Evolutionary conservation across 1,140 invertebrate species (phyloP), one percentile per base, ranked within the genome.

Genomic region (Brachionus sp.): DNA sequence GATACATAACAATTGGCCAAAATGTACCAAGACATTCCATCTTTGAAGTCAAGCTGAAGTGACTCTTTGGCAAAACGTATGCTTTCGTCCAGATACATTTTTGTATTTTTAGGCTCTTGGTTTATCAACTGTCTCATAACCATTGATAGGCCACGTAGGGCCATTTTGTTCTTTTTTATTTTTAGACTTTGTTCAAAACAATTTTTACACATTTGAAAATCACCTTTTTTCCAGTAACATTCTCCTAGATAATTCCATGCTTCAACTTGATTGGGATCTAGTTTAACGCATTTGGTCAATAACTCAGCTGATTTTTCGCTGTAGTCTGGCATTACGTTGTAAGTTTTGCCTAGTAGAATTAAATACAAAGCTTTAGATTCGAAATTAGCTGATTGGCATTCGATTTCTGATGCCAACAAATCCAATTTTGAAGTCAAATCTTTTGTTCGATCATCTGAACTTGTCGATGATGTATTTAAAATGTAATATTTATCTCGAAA

Each of bases 221-320:
- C 93, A 86, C 93, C 91, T 87, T 93, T 93, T 87, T 95, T 95
- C 92, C 93, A 95, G 88, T 94, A 95, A 87, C 93, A 94, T 88
- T 95, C 94, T 5, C 94, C 95, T 9, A 96, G 90, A 87, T 95
- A 93, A 87, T 95, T 95, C 94, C 94, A 96, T 5, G 94, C 94
- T 83, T 94, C 92, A 0, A 93, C 91, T 78, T 93, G 89, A 84
- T 92, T 93, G 12, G 94, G 94, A 87, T 95, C 93, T 16, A 95
- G 89, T 89, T 95, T 95, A 0, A 95, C 92, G 64, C 94, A 92
- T 89, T 94, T 94, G 35, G 93, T 93, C 23, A 95, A 88, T 35
- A 91, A 89, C 85, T 93, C 92, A 84, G 93, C 92, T 0, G 93
- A 93, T 85, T 93, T 90, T 37, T 91, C 88, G 85, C 91, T 91